Evolutionary conservation across 2,113 vertebrate genomes (phyloP).

Genomic region (Tretioscincus oriximinensis): DNA sequence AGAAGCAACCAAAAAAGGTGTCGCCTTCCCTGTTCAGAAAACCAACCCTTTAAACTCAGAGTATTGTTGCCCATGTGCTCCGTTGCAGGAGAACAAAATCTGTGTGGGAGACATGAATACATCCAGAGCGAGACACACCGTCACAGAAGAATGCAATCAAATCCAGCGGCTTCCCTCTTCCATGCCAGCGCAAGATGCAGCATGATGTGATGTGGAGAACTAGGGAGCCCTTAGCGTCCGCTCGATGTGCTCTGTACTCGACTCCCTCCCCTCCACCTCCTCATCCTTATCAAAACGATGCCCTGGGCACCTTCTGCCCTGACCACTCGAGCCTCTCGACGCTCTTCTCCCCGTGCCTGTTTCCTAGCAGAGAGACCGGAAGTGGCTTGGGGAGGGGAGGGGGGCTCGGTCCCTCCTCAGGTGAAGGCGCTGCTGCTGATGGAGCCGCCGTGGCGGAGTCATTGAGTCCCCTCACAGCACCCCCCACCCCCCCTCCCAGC

Average conservation of each 20-base stretch:
- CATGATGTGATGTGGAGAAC: no score
- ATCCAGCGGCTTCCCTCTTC: no score
- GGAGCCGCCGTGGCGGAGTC: conserved; percentile 54
- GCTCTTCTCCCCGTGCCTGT: conserved; percentile 64
- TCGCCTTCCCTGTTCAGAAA: no score
- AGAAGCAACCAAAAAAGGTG: no score
- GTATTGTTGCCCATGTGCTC: no score
- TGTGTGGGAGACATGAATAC: no score
- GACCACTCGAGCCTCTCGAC: conserved; percentile 51
- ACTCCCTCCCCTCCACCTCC: conserved; percentile 17
- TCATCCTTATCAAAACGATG: neutral
- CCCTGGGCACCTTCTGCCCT: neutral
- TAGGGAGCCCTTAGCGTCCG: neutral
- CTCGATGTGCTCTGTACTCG: conserved; percentile 56
- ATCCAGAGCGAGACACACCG: no score
- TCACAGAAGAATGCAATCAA: no score
- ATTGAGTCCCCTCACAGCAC: conserved; percentile 33
- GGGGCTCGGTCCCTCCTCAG: conserved; percentile 61
- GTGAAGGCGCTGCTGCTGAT: conserved; percentile 61
- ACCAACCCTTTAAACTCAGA: no score
- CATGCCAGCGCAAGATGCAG: no score
- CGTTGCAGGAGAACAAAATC: no score
- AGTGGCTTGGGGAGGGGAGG: conserved; percentile 62
- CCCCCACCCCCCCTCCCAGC: conserved; percentile 50
- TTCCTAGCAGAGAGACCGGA: conserved; percentile 70